Base-by-base conservation (phyloP, 2,888 invertebrate species). In the Sarcophaga carnaria region DNA sequence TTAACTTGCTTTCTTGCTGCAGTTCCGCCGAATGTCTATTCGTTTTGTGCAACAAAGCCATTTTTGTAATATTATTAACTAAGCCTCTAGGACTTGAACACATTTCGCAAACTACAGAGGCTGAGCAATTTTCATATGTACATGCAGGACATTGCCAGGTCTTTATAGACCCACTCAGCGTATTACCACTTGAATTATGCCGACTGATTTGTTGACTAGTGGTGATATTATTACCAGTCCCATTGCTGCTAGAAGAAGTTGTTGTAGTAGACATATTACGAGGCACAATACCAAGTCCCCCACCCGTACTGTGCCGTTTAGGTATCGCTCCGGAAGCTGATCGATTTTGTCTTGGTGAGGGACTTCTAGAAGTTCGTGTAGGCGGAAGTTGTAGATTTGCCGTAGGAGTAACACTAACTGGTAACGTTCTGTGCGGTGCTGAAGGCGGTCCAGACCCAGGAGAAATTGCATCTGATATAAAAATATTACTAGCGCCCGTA, bases 91-190 rank as follows among this genome's bases (percentile, higher is more conserved):
- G 96, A 95, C 94, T 96, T 95, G 94, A 97, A 96, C 97, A 95
- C 92, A 95, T 95, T 90, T 95, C 95, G 90, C 95, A 95, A 22
- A 94, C 94, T 62, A 94, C 95, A 69, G 94, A 94, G 5, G 94
- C 94, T 82, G 94, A 94, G 37, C 95, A 94, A 92, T 97, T 97
- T 93, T 96, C 96, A 91, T 95, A 97, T 17, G 97, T 97, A 92
- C 97, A 97, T 74, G 97, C 95, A 63, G 95, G 94, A 90, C 97
- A 97, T 87, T 96, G 95, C 97, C 97, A 97, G 83, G 95, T 95
- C 67, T 93, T 91, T 1, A 91, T 84, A 45, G 94, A 88, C 62
- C 89, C 89, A 88, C 89, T 89, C 83, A 66, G 90, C 60, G 91
- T 90, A 49, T 75, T 80, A 22, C 89, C 90, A 84, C 89, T 89